These are phyloP conservation scores for Podarcis siculus DNA, from an alignment of 2,797 vertebrate species.

Conservation along the genomic window DNA sequence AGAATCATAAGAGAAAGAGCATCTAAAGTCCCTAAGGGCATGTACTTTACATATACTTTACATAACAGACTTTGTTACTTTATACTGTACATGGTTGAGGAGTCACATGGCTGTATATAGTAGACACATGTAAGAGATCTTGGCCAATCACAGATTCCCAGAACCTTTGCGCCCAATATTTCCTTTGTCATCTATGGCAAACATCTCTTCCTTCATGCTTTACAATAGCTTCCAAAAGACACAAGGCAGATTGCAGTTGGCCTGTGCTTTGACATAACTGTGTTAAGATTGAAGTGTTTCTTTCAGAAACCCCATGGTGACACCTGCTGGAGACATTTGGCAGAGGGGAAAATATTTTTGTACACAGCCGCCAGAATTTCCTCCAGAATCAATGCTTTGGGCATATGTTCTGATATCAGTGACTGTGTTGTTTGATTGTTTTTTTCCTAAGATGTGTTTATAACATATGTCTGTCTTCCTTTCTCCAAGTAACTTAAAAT, in stretches of 20 bases:
- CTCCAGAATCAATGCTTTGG: not conserved
- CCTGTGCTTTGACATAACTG: not conserved
- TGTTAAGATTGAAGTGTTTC: not conserved
- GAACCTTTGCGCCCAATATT: not conserved
- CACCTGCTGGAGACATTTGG: constrained; percentile 70
- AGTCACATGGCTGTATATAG: not conserved
- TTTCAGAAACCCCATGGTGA: constrained; percentile 65
- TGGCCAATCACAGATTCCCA: not conserved
- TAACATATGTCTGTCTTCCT: no score
- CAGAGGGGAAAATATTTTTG: not conserved
- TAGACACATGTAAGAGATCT: not conserved
- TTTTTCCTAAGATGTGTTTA: no score
- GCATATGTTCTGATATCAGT: not conserved
- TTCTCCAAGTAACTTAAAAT: no score
- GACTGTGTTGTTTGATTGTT: not conserved
- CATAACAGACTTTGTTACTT: not conserved
- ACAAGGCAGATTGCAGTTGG: not conserved
- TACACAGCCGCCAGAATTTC: no score
- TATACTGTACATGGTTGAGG: not conserved
- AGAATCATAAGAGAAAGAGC: no score
- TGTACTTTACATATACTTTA: no score
- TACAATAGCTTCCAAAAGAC: not conserved
- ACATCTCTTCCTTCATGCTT: not conserved
- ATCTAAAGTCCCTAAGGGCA: not conserved
- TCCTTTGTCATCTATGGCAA: not conserved